Evolutionary conservation across 2,797 vertebrate species (phyloP).

Genomic region (Alectoris magna): DNA sequence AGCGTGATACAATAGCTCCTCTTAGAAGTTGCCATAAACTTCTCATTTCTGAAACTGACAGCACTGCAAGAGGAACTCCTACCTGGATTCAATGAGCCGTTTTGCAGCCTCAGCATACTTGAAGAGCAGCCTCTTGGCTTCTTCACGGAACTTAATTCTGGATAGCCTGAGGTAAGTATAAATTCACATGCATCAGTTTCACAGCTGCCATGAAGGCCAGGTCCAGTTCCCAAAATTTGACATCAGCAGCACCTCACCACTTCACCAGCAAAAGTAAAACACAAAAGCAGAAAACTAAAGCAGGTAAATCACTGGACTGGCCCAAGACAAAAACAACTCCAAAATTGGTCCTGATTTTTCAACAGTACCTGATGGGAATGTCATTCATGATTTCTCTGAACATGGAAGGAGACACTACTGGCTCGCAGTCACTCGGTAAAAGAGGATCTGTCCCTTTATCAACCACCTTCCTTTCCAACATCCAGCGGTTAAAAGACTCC

Average conservation of each 20-base stretch:
- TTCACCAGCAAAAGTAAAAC: neutral
- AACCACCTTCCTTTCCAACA: conserved; percentile 94
- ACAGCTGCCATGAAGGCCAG: neutral
- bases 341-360: neutral
- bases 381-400: conserved; percentile 99
- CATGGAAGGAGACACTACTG: conserved; percentile 95
- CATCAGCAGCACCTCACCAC: neutral
- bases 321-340: neutral
- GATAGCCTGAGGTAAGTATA: conserved; percentile 84
- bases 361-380: conserved; percentile 94
- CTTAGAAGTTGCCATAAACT: neutral
- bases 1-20: neutral
- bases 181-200: neutral
- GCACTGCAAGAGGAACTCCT: neutral
- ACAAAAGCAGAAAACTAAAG: accelerated
- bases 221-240: neutral
- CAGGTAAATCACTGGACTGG: neutral
- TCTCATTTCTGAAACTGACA: neutral
- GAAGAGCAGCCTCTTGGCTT: conserved; percentile 94
- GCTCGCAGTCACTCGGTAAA: conserved; percentile 94
- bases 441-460: conserved; percentile 95
- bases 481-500: conserved; percentile 98
- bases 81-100: conserved; percentile 98
- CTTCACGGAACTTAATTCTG: conserved; percentile 97
- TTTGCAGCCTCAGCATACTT: conserved; percentile 97